Evolutionary conservation across 2,797 vertebrate genomes (phyloP).

Genomic region (Sparus aurata): DNA sequence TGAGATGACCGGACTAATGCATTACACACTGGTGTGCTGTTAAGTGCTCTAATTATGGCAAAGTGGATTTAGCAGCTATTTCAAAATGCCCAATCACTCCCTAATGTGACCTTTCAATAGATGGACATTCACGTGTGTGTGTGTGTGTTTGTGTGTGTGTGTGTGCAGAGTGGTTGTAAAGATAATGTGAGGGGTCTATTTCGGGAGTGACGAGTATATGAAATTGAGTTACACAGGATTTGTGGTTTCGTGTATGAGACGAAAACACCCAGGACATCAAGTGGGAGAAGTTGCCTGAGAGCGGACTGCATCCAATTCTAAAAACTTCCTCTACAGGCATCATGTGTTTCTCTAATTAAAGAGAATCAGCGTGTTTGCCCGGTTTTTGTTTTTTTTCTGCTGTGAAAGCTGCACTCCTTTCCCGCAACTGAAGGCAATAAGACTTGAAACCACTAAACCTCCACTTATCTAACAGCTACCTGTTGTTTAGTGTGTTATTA

Average conservation of each 20-base stretch:
- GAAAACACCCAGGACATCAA: slow-evolving; percentile 17
- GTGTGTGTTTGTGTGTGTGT: background rate
- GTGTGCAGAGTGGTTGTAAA: slow-evolving; percentile 8
- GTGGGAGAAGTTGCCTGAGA: background rate
- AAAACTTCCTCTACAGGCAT: slow-evolving; percentile 4
- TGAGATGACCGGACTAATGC: slow-evolving; percentile 47
- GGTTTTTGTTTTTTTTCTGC: slow-evolving; percentile 23
- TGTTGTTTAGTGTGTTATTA: slow-evolving; percentile 52
- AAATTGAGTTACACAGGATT: slow-evolving; percentile 38
- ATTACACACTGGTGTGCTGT: slow-evolving; percentile 31
- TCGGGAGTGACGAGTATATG: slow-evolving; percentile 32
- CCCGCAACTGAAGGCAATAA: slow-evolving; percentile 39
- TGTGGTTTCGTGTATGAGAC: slow-evolving; percentile 11
- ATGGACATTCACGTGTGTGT: background rate
- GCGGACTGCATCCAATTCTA: slow-evolving; percentile 15
- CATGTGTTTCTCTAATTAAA: slow-evolving; percentile 22
- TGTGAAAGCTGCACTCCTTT: slow-evolving; percentile 42
- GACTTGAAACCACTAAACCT: slow-evolving; percentile 36
- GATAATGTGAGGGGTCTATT: slow-evolving; percentile 37
- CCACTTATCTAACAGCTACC: slow-evolving; percentile 33
- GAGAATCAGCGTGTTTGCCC: slow-evolving; percentile 24
- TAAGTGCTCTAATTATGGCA: slow-evolving; percentile 51
- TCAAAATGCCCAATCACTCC: slow-evolving; percentile 27
- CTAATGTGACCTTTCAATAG: slow-evolving; percentile 48
- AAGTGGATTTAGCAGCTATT: slow-evolving; percentile 65